Evolutionary conservation across 2,888 invertebrate genomes (phyloP).

Genomic region (Clostera curtula): DNA sequence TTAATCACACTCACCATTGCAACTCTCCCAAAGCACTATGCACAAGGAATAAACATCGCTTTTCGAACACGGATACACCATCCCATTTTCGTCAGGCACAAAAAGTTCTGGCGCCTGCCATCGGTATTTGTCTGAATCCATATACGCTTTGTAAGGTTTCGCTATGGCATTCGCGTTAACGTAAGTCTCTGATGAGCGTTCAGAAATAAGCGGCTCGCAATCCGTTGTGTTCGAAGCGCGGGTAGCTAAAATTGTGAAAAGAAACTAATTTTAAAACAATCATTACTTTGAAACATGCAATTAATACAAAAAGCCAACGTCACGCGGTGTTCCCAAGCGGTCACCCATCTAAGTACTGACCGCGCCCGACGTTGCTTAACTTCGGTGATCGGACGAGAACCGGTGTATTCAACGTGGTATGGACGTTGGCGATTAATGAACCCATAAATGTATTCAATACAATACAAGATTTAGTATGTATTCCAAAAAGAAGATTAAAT

Average conservation of each 20-base stretch:
- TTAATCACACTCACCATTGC: slow-evolving; percentile 50
- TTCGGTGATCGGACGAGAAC: slow-evolving; percentile 71
- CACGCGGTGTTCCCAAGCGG: slow-evolving; percentile 64
- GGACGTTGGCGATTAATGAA: slow-evolving; percentile 36
- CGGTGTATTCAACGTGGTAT: slow-evolving; percentile 65
- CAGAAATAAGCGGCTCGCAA: slow-evolving; percentile 48
- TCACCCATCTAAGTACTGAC: slow-evolving; percentile 71
- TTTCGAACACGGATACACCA: slow-evolving; percentile 50
- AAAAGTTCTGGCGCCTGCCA: slow-evolving; percentile 69
- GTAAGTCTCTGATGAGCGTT: slow-evolving; percentile 47
- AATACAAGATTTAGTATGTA: neutral
- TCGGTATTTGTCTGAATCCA: slow-evolving; percentile 36
- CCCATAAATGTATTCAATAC: neutral
- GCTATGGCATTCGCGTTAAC: slow-evolving; percentile 33
- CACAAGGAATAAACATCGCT: slow-evolving; percentile 62
- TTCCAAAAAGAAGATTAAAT: too few species aligned
- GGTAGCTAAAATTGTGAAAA: slow-evolving; percentile 28
- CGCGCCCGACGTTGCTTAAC: slow-evolving; percentile 67
- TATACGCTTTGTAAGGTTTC: slow-evolving; percentile 38
- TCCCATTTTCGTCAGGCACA: slow-evolving; percentile 38
- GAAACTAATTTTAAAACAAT: neutral
- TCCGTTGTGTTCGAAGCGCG: slow-evolving; percentile 31
- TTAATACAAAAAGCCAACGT: slow-evolving; percentile 31
- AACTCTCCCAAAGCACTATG: slow-evolving; percentile 60
- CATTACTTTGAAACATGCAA: neutral